phyloP scores from a whole-genome alignment of 2,888 invertebrate species.

The Tridacna crocea region DNA sequence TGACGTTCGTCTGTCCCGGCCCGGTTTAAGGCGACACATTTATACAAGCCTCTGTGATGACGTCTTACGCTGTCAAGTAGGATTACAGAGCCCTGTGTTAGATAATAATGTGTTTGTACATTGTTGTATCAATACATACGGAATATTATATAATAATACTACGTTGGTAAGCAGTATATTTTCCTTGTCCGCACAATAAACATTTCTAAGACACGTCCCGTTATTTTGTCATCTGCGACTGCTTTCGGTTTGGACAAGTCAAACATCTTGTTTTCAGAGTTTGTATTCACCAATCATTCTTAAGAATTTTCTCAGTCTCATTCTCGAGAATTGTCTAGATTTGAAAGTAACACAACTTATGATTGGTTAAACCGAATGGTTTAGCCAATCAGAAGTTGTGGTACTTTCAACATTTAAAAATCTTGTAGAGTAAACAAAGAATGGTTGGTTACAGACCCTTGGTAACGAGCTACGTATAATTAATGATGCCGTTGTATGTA shows the following conservation, averaged over 20 bases:
- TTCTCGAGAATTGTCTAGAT: neutral
- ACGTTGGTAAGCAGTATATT: neutral
- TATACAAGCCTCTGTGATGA: slow-evolving; percentile 73
- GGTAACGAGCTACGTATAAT: too few relatives aligned
- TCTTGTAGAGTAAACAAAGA: neutral
- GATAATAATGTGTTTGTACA: slow-evolving; percentile 1
- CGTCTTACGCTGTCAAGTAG: slow-evolving; percentile 56
- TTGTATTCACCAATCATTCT: neutral
- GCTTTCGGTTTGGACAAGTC: neutral
- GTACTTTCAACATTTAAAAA: neutral
- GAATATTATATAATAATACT: too few relatives aligned
- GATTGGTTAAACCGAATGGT: neutral
- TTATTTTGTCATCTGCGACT: neutral
- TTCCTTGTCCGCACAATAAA: neutral
- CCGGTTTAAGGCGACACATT: slow-evolving; percentile 73
- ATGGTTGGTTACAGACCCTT: too few relatives aligned
- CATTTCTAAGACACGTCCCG: neutral
- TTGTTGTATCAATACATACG: neutral
- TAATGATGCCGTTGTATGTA: too few relatives aligned
- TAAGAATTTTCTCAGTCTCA: neutral
- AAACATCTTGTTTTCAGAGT: neutral
- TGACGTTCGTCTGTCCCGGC: slow-evolving; percentile 71
- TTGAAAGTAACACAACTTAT: neutral
- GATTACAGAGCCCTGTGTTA: slow-evolving; percentile 64
- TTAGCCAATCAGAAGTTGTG: neutral